Evolutionary conservation across 2,797 vertebrate species (phyloP).

Genomic region (Carapus acus): DNA sequence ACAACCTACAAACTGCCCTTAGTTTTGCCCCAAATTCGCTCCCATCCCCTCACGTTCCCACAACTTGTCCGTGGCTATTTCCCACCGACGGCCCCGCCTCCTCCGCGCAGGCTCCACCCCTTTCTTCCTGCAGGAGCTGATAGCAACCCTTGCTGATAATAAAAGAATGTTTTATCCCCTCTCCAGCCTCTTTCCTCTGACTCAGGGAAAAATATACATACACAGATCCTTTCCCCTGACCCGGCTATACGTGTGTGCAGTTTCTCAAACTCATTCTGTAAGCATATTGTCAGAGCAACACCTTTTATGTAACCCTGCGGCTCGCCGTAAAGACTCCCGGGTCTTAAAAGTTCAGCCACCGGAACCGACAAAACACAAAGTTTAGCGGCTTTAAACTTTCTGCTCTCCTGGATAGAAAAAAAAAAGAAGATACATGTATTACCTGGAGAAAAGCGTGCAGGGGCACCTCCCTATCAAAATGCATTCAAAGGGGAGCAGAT

Average conservation of each 20-base stretch:
- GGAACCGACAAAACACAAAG: slow-evolving; percentile 43
- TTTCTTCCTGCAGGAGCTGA: slow-evolving; percentile 40
- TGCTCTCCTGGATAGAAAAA: slow-evolving; percentile 6
- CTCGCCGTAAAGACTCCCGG: slow-evolving; percentile 58
- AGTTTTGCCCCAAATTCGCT: too few species aligned
- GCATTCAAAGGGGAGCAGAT: slow-evolving; percentile 18
- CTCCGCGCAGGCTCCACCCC: slow-evolving; percentile 16
- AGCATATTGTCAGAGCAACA: slow-evolving; percentile 63
- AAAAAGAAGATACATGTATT: slow-evolving; percentile 17
- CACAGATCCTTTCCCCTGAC: slow-evolving; percentile 21
- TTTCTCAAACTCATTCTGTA: slow-evolving; percentile 64
- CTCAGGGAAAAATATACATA: slow-evolving; percentile 47
- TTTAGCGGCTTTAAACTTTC: slow-evolving; percentile 29
- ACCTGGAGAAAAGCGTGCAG: slow-evolving; percentile 1
- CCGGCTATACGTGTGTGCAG: slow-evolving; percentile 39
- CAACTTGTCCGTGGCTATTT: too few species aligned
- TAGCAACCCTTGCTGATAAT: slow-evolving; percentile 47
- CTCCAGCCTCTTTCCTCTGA: slow-evolving; percentile 52
- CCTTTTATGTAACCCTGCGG: slow-evolving; percentile 63
- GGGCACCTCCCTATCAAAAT: slow-evolving; percentile 15
- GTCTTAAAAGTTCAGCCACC: slow-evolving; percentile 52
- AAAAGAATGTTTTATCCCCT: slow-evolving; percentile 63
- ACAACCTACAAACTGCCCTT: too few species aligned
- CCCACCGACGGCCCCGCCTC: too few species aligned
- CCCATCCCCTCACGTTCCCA: too few species aligned